These are phyloP conservation scores for Holotrichia oblita DNA, from an alignment of 1,140 invertebrate genomes.

Conservation along the genomic window DNA sequence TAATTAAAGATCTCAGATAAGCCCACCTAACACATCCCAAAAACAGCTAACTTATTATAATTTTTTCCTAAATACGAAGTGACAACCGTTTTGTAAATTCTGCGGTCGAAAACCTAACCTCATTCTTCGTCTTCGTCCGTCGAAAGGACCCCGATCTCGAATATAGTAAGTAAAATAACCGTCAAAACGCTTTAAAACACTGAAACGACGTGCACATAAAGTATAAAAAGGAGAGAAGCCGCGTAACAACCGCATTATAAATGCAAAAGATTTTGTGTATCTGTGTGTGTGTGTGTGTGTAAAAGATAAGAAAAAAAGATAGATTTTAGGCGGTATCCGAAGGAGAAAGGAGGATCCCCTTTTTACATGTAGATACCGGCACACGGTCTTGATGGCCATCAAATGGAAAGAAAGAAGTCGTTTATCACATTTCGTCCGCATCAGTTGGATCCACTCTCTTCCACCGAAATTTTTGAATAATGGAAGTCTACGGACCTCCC, in stretches of 20 bases:
- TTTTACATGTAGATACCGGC: neutral
- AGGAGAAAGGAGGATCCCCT: neutral
- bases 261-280: slow-evolving; percentile 29
- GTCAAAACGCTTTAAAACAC: slow-evolving; percentile 26
- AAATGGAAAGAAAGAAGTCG: slow-evolving; percentile 42
- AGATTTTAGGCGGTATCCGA: neutral
- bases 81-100: neutral
- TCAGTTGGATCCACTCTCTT: slow-evolving; percentile 44
- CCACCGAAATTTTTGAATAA: slow-evolving; percentile 48
- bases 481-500: slow-evolving; percentile 42
- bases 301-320: neutral
- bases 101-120: neutral
- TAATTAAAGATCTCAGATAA: too few species aligned
- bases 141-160: neutral
- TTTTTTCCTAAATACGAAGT: too few species aligned
- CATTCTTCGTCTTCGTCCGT: neutral
- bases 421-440: slow-evolving; percentile 49
- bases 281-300: slow-evolving; percentile 3
- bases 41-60: too few species aligned
- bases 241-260: slow-evolving; percentile 29
- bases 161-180: neutral
- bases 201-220: neutral
- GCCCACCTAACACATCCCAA: too few species aligned
- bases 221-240: neutral
- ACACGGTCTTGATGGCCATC: slow-evolving; percentile 25